These are phyloP conservation scores for Melanchra persicariae DNA, from an alignment of 2,888 invertebrate species.

Conservation along the genomic window DNA sequence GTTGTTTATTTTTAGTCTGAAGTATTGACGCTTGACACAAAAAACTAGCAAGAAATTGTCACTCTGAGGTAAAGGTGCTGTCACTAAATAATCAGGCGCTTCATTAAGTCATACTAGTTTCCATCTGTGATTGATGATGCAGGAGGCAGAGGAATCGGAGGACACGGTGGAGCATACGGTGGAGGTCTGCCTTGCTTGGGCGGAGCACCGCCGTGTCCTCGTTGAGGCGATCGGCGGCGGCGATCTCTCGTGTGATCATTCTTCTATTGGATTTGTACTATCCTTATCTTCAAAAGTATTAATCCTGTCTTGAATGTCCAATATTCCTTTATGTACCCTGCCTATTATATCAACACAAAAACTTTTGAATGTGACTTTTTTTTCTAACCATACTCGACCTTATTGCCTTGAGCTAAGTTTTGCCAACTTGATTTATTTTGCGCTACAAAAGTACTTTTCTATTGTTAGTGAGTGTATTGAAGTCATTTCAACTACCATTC, in stretches of 20 bases:
- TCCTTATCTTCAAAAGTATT: background rate
- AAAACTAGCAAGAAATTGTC: no score
- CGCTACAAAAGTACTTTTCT: slow-evolving; percentile 39
- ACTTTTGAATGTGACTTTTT: slow-evolving; percentile 43
- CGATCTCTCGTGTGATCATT: no score
- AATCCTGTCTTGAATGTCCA: background rate
- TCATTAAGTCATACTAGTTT: background rate
- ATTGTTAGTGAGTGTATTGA: slow-evolving; percentile 45
- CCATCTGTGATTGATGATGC: background rate
- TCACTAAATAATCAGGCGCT: background rate
- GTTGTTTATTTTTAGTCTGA: background rate
- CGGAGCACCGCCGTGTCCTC: no score
- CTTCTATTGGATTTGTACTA: background rate
- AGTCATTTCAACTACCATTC: slow-evolving; percentile 46
- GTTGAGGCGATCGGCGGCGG: no score
- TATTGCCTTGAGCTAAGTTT: slow-evolving; percentile 46
- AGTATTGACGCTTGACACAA: background rate
- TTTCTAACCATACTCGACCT: slow-evolving; percentile 17
- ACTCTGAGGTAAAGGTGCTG: background rate
- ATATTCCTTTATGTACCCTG: slow-evolving; percentile 14
- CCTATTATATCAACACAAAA: slow-evolving; percentile 16
- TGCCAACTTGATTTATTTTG: slow-evolving; percentile 53
- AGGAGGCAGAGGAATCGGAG: no score
- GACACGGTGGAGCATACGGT: no score
- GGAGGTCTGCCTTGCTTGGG: no score